Evolutionary conservation across 2,888 invertebrate species (phyloP), one percentile per base, ranked within the genome.

Genomic region (Gnatocerus cornutus): DNA sequence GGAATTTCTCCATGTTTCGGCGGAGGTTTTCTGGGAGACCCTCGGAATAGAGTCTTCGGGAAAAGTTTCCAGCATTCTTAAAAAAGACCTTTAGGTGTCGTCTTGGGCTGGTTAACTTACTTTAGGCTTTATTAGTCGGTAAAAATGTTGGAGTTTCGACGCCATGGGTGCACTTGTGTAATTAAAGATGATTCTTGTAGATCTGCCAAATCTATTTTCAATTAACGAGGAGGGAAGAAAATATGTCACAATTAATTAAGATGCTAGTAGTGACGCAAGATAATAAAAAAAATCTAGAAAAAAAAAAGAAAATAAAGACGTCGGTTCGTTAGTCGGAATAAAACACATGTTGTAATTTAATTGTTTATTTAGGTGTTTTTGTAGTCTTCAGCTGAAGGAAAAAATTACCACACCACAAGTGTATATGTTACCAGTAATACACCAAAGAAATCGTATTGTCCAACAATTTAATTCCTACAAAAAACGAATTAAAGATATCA

Each of bases 1-100:
- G 74, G 16, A 73, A 76, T 45, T 53, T 48, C 37, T 71, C 67
- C n/a, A 68, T 59, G 21, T 33, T 48, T 10, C 41, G 27, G 12
- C 61, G 65, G 0, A 69, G 41, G 12, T 69, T 43, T 29, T 65
- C 52, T 5, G 65, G 69, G n/a, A 69, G 53, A 12, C 56, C 56
- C 2, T 52, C 13, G 43, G 64, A 55, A n/a, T 64, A 53, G 5
- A 30, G 9, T 58, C 46, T 59, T 33, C 21, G 9, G 21, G n/a
- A 33, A n/a, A 33, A 4, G 33, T 7, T 21, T 1, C 4, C 4
- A 21, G 21, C 21, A 21, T 4, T 4, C 21, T 21, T 21, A 21
- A 21, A 21, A 21, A 21, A 21, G 4, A 21, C 4, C 21, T 21
- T n/a, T 21, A 21, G 2, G 1, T 4, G 21, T 21, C 21, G 21